Evolutionary conservation across 2,797 vertebrate species (phyloP).

Genomic region (Gallinago nigripennis): DNA sequence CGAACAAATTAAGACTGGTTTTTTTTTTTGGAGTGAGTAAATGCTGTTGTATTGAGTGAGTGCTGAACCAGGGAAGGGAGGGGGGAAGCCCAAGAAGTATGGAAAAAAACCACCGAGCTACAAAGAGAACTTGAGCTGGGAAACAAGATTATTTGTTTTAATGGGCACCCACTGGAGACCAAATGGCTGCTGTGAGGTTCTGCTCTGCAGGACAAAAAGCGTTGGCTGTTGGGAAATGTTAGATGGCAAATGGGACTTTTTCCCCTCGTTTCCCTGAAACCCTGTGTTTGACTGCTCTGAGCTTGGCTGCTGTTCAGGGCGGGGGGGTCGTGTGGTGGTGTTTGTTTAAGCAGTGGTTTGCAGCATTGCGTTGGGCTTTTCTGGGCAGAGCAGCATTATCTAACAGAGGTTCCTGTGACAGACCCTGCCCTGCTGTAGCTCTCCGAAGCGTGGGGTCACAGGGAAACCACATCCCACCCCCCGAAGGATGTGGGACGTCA

Average conservation of each 20-base stretch:
- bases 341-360: neutral
- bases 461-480: neutral
- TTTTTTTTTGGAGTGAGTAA: neutral
- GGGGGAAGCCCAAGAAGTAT: neutral
- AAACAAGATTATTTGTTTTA: neutral
- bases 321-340: neutral
- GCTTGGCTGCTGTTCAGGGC: neutral
- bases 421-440: neutral
- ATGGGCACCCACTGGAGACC: neutral
- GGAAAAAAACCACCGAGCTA: neutral
- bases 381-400: neutral
- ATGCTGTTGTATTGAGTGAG: neutral
- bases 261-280: neutral
- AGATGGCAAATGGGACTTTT: neutral
- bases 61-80: neutral
- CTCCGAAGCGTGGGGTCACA: rapidly evolving
- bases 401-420: neutral
- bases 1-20: neutral
- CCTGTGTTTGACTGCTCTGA: neutral
- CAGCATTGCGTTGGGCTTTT: neutral
- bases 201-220: neutral
- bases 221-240: neutral
- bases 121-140: neutral
- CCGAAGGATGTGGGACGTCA: neutral
- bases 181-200: neutral